Evolutionary conservation across 2,888 invertebrate species (phyloP).

Genomic region (Venusia cambrica): DNA sequence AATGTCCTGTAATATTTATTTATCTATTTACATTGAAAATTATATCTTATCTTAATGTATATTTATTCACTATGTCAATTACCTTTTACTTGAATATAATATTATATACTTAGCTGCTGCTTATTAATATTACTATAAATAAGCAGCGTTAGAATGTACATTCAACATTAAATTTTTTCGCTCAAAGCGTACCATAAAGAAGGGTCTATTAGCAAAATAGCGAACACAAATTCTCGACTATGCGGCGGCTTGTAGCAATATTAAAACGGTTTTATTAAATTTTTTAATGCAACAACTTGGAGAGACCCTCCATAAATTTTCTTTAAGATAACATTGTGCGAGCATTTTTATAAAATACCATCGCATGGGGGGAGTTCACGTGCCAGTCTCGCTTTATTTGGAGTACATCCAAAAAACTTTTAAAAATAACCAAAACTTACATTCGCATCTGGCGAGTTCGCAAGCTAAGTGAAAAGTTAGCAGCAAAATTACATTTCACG

Average conservation of each 20-base stretch:
- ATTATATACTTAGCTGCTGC: no score
- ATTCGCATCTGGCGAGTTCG: constrained; percentile 48
- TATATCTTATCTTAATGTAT: no score
- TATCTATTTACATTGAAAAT: no score
- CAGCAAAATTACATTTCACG: constrained; percentile 57
- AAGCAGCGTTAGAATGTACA: no score
- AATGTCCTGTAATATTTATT: no score
- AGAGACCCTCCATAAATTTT: constrained; percentile 22
- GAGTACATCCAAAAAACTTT: constrained; percentile 63
- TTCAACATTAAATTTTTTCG: not conserved
- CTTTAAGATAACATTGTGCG: constrained; percentile 26
- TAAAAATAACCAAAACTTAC: constrained; percentile 59
- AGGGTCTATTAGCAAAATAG: constrained; percentile 11
- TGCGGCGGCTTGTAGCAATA: constrained; percentile 13
- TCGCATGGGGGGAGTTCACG: constrained; percentile 19
- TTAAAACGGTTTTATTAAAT: constrained; percentile 31
- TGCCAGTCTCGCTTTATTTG: constrained; percentile 48
- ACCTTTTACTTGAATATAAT: no score
- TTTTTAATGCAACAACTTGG: constrained; percentile 30
- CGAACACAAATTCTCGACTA: constrained; percentile 21
- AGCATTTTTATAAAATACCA: constrained; percentile 35
- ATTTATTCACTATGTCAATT: no score
- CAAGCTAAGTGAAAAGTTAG: constrained; percentile 70
- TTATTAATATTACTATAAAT: no score
- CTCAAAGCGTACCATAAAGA: not conserved